These are phyloP conservation scores for Plagodis pulveraria DNA, from an alignment of 2,888 invertebrate species.

Conservation along the genomic window DNA sequence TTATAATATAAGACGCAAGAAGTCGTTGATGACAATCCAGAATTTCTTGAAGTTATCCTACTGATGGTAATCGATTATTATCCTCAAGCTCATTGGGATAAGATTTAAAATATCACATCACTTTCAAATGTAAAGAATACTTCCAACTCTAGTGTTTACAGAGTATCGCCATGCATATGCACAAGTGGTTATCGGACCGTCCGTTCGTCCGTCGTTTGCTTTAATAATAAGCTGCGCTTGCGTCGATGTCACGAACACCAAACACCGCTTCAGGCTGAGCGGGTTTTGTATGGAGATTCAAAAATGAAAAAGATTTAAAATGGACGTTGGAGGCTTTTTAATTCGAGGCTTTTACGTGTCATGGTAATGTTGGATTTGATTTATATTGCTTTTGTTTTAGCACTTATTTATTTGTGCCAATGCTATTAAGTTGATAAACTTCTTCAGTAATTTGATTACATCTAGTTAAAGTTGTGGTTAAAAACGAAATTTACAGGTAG, in stretches of 20 bases:
- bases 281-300: constrained; percentile 48
- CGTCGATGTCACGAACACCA: constrained; percentile 79
- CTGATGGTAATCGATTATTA: constrained; percentile 8
- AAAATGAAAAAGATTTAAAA: constrained; percentile 61
- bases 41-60: constrained; percentile 16
- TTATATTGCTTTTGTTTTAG: constrained; percentile 16
- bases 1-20: constrained; percentile 14
- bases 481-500: too few relatives aligned
- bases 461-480: too few relatives aligned
- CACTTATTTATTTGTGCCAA: background rate
- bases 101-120: constrained; percentile 11
- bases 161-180: constrained; percentile 76
- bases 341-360: constrained; percentile 31
- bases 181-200: constrained; percentile 76
- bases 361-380: constrained; percentile 16
- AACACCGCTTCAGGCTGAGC: constrained; percentile 65
- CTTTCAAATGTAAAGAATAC: constrained; percentile 38
- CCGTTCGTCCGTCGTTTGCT: constrained; percentile 72
- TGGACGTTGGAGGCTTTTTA: constrained; percentile 38
- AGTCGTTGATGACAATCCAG: constrained; percentile 28
- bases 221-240: constrained; percentile 77
- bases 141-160: constrained; percentile 67
- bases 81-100: constrained; percentile 10
- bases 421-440: background rate
- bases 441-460: too few relatives aligned